Base-by-base conservation (phyloP, 2,113 vertebrate genomes). In the Macaca mulatta region DNA sequence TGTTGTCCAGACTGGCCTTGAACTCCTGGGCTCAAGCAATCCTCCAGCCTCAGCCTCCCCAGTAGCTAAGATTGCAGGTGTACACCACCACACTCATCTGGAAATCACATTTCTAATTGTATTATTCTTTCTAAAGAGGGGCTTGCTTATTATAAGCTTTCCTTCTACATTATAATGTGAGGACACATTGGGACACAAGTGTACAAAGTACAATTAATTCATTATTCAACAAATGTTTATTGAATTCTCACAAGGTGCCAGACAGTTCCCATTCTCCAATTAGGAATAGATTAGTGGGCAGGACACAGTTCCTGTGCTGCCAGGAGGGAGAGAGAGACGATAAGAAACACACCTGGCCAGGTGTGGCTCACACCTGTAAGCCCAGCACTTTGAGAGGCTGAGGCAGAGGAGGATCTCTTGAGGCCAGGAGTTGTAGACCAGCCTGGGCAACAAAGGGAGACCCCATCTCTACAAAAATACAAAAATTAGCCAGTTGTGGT, bases 71-170 rank as follows among this genome's bases (percentile, higher is more conserved):
- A 72, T 38, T 38, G 22, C 18, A 72, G 70, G 67, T 8, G 16
- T 69, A 6, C 14, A 30, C 2, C 67, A 69, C 67, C 32, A n/a
- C 16, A 35, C 13, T 35, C 32, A 69, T 16, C 14, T 69, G 32
- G 67, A 89, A 91, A 77, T 92, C 57, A 64, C 27, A 77, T 69
- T 90, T 86, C 25, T 84, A 3, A 80, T 50, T 17, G 20, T 75
- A 50, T 35, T 6, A 67, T 87, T 94, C 85, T 82, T 96, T 86
- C 69, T 61, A 70, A 89, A 80, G 88, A 77, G 55, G 69, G 48
- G 30, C 23, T 97, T 27, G 40, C 40, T 81, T 82, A 3, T 81
- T 82, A 6, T 55, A 83, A 83, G 50, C 4, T 87, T 87, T 93
- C 45, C 25, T 38, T 32, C 30, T 38, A 35, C 6, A 5, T 52